Evolutionary conservation across 2,113 vertebrate species (phyloP).

Genomic region (Pterocles burchelli): DNA sequence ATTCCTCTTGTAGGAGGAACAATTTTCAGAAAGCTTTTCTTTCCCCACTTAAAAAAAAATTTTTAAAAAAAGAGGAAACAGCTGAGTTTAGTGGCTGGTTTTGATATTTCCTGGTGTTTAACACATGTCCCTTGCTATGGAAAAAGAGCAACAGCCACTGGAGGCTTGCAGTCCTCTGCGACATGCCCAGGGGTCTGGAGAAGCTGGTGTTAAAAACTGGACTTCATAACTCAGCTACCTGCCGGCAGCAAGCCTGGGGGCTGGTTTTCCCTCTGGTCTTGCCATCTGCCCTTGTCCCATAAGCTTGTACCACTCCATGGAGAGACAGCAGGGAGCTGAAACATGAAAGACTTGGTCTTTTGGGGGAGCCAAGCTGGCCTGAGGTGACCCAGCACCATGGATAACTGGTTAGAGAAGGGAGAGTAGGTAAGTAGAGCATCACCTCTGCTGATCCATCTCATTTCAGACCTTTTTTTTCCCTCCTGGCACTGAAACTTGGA

Average conservation of each 20-base stretch:
- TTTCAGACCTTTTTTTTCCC: background rate
- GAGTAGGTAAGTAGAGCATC: background rate
- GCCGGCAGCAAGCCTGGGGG: background rate
- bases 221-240: background rate
- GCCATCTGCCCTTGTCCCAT: background rate
- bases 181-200: background rate
- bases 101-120: conserved; percentile 6
- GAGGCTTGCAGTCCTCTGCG: background rate
- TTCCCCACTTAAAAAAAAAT: background rate
- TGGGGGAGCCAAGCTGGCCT: background rate
- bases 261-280: background rate
- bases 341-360: background rate
- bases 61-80: background rate
- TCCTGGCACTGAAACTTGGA: background rate
- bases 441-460: background rate
- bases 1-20: background rate
- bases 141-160: background rate
- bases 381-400: background rate
- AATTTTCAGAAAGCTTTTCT: background rate
- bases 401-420: background rate
- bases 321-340: background rate
- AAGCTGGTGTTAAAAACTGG: background rate
- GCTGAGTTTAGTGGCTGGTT: background rate
- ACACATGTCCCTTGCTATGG: background rate
- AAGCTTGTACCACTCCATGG: background rate